Evolutionary conservation across 35 echinoderm and acorn worm species (phyloP), one percentile per base, ranked within the genome.

Genomic region (Lytechinus variegatus): DNA sequence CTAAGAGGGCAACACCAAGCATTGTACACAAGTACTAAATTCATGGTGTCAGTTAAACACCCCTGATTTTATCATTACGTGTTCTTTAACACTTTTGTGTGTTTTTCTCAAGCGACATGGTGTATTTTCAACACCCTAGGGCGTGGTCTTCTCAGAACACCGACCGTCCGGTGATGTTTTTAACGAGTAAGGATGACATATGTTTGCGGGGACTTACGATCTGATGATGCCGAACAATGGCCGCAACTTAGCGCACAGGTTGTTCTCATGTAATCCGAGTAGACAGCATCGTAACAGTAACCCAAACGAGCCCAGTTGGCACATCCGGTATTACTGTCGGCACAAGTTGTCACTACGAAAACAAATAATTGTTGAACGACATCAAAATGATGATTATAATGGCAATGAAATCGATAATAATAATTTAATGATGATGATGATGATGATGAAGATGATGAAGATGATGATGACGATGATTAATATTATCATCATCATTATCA

Each of bases 231-330:
- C 4, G 10, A 13, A 27, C 92, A 93, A 5, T 27, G 7, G 13
- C 92, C 92, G 28, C 92, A 93, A 24, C 92, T 93, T 10, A 27
- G 14, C 3, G 54, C 54, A 28, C 92, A 93, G 53, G 52, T 93
- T 5, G 92, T 28, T 9, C 1, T 4, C 92, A 93, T 93, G 92
- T 93, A 93, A 54, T 54, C 66, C 98, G 96, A 96, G 60, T 97
- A 99, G 19, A 55, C 92, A 9, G 95, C 94, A 60, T 97, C 95
- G 16, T 86, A 89, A 44, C 56, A 53, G 86, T 96, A 99, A 61
- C 97, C 98, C 3, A 96, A 95, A 27, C 96, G 7, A 3, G 96
- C 94, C 98, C 98, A 99, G 5, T 91, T 27, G 10, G 9, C 9
- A 87, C 98, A 99, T 27, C 95, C 57, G 11, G 86, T 86, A 52